Percentiles rank a stretch among this genome's conserved stretches.
These are phyloP conservation scores for Halcyon senegalensis DNA, from an alignment of 2,113 vertebrate species.

Conservation along the genomic window DNA sequence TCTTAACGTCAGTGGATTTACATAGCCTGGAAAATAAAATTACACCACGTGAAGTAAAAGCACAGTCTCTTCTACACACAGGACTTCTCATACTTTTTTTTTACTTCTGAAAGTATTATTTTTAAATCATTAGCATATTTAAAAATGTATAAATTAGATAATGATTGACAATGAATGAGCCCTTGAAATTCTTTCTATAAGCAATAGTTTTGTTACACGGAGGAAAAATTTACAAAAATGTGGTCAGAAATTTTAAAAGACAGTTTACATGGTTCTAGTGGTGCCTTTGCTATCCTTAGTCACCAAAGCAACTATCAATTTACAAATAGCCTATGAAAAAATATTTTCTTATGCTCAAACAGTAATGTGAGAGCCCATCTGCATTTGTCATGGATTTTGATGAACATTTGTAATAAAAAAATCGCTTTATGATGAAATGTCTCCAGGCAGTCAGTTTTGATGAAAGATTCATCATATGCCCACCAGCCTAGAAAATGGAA, in stretches of 20 bases:
- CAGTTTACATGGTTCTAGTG: neutral
- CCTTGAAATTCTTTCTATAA: neutral
- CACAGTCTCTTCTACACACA: too few species aligned
- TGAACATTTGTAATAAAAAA: neutral
- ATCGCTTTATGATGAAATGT: neutral
- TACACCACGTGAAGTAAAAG: neutral
- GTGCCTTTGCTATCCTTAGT: neutral
- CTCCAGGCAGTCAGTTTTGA: neutral
- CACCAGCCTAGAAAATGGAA: neutral
- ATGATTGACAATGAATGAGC: neutral
- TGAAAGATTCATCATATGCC: neutral
- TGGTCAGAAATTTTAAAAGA: neutral
- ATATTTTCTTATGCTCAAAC: neutral
- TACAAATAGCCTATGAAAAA: neutral
- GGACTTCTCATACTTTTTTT: neutral
- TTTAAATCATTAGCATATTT: neutral
- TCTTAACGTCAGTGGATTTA: neutral
- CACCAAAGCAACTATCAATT: neutral
- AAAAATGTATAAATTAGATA: neutral
- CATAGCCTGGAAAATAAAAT: neutral
- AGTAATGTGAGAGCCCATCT: neutral
- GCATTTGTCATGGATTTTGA: neutral
- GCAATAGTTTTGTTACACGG: neutral
- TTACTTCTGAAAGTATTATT: neutral
- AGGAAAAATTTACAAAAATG: neutral